Evolutionary conservation across 2,888 invertebrate species (phyloP).

Genomic region (Pecten maximus): DNA sequence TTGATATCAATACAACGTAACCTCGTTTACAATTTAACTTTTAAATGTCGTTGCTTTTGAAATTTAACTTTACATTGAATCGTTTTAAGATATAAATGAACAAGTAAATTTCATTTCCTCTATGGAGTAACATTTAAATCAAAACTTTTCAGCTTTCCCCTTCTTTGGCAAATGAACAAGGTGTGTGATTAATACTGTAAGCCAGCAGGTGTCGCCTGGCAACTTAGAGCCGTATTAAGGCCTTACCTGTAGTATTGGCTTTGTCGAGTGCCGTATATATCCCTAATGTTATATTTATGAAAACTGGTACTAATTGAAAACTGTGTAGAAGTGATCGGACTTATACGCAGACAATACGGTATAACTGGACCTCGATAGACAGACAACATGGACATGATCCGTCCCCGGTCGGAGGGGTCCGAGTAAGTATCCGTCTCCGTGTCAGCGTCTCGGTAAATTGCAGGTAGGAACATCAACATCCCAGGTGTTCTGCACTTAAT

Average conservation of each 20-base stretch:
- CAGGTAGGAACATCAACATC: too few relatives aligned
- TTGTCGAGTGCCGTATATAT: not conserved
- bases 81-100: not conserved
- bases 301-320: slow-evolving; percentile 17
- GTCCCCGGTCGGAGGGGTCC: not conserved
- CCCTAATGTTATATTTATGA: slow-evolving; percentile 24
- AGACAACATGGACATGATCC: not conserved
- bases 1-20: not conserved
- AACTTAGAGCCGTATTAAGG: not conserved
- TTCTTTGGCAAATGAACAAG: slow-evolving; percentile 25
- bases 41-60: slow-evolving; percentile 14
- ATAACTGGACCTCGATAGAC: not conserved
- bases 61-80: not conserved
- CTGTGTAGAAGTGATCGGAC: not conserved
- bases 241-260: not conserved
- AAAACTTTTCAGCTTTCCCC: not conserved
- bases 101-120: not conserved
- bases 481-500: too few relatives aligned
- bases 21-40: not conserved
- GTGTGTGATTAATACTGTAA: not conserved
- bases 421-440: not conserved
- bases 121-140: not conserved
- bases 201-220: not conserved
- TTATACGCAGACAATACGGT: not conserved
- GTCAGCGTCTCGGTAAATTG: too few relatives aligned